Evolutionary conservation across 2,888 invertebrate species (phyloP).

Genomic region (Bellardia pandia): DNA sequence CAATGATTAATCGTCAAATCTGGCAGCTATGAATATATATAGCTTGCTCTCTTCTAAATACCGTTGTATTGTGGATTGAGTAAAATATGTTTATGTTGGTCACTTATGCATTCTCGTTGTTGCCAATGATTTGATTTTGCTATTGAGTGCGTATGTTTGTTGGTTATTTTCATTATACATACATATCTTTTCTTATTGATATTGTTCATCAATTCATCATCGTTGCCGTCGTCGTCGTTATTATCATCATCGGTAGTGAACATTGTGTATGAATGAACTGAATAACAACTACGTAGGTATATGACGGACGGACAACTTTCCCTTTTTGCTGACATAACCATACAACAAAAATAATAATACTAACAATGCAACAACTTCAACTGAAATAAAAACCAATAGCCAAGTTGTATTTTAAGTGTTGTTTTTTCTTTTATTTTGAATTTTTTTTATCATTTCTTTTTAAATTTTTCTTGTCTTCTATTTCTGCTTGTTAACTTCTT

Average conservation of each 20-base stretch:
- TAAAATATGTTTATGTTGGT: slow-evolving; percentile 7
- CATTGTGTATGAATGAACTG: slow-evolving; percentile 54
- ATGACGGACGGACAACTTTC: slow-evolving; percentile 73
- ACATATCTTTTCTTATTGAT: slow-evolving; percentile 11
- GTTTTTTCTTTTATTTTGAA: slow-evolving; percentile 1
- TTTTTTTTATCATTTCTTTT: slow-evolving; percentile 28
- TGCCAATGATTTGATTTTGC: background rate
- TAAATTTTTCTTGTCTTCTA: slow-evolving; percentile 7
- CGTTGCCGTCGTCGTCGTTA: slow-evolving; percentile 20
- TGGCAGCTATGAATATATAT: too few species aligned
- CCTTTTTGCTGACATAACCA: slow-evolving; percentile 76
- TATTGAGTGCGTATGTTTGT: slow-evolving; percentile 1
- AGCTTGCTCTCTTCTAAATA: background rate
- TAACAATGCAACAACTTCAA: background rate
- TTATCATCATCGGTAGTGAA: slow-evolving; percentile 47
- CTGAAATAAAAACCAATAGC: slow-evolving; percentile 30
- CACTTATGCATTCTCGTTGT: slow-evolving; percentile 30
- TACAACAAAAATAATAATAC: slow-evolving; percentile 24
- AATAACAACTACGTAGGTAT: slow-evolving; percentile 29
- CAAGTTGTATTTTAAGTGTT: slow-evolving; percentile 31
- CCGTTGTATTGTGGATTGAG: background rate
- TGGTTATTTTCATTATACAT: background rate
- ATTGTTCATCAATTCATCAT: slow-evolving; percentile 59
- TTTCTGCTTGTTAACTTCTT: slow-evolving; percentile 4
- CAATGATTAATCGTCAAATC: too few species aligned